Conservation (phyloP, 92 coral and sea anemone species). For the Palythoa heliodiscus region DNA sequence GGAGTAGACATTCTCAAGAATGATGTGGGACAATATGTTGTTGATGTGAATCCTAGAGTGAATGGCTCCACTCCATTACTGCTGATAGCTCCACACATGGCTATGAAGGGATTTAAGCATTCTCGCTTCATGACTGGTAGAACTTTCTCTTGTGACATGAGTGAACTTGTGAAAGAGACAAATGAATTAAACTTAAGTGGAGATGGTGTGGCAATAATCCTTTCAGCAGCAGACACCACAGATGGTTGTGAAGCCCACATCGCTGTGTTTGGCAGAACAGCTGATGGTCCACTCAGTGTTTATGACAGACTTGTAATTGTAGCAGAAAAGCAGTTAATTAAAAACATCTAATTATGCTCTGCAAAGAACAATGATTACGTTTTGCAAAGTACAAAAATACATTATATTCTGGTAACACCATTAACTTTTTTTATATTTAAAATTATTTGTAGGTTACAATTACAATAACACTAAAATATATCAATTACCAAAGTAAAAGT, state of each 20-base stretch:
- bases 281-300: slow-evolving; percentile 15
- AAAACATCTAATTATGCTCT: neutral
- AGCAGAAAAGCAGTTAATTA: slow-evolving; percentile 4
- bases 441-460: too few species aligned
- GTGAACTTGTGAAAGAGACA: slow-evolving; percentile 18
- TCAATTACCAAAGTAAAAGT: too few species aligned
- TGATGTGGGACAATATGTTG: slow-evolving; percentile 63
- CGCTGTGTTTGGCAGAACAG: slow-evolving; percentile 35
- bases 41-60: slow-evolving; percentile 72
- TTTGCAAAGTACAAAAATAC: too few species aligned
- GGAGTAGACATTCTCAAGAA: slow-evolving; percentile 74
- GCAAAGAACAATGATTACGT: neutral
- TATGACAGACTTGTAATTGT: slow-evolving; percentile 33
- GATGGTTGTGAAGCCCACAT: slow-evolving; percentile 47
- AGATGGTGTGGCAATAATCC: slow-evolving; percentile 32
- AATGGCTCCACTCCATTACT: slow-evolving; percentile 75
- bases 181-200: slow-evolving; percentile 7
- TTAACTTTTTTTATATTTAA: too few species aligned
- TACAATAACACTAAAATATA: too few species aligned
- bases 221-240: slow-evolving; percentile 34
- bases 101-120: slow-evolving; percentile 53
- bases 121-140: slow-evolving; percentile 43
- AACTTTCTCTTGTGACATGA: slow-evolving; percentile 25
- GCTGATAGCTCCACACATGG: slow-evolving; percentile 74
- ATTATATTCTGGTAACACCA: too few species aligned